Conservation (phyloP, 2,113 vertebrate genomes). For the Oryzias woworae region DNA sequence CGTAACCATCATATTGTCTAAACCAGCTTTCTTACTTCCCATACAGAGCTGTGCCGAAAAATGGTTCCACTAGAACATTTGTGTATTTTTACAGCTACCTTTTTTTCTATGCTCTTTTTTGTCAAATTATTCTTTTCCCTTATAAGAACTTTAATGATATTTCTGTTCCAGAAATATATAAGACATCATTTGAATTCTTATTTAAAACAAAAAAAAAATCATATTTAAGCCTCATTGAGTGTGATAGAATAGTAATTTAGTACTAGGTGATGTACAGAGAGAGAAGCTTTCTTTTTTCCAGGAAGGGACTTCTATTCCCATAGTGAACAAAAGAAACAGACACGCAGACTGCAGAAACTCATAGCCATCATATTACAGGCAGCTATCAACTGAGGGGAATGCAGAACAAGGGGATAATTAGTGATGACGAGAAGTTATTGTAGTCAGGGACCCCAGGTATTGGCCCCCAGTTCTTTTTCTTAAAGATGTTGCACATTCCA, state of each 20-base stretch:
- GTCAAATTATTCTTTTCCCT: neutral
- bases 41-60: no score
- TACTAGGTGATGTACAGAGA: neutral
- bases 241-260: neutral
- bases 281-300: neutral
- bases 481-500: constrained; percentile 10
- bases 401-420: constrained; percentile 75
- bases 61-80: no score
- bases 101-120: neutral
- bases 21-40: no score
- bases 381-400: constrained; percentile 63
- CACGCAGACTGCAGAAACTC: constrained; percentile 3
- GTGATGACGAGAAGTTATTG: constrained; percentile 76
- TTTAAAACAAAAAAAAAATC: neutral
- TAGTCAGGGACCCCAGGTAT: constrained; percentile 75
- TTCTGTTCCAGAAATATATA: neutral
- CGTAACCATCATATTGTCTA: no score
- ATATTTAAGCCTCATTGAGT: neutral
- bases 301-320: neutral
- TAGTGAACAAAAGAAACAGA: constrained; percentile 11
- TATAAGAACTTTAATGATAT: neutral
- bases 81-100: neutral
- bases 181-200: neutral
- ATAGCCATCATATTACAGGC: constrained; percentile 54
- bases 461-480: constrained; percentile 31